phyloP scores from a whole-genome alignment of 2,888 invertebrate genomes.

The Cheilosia grossa region DNA sequence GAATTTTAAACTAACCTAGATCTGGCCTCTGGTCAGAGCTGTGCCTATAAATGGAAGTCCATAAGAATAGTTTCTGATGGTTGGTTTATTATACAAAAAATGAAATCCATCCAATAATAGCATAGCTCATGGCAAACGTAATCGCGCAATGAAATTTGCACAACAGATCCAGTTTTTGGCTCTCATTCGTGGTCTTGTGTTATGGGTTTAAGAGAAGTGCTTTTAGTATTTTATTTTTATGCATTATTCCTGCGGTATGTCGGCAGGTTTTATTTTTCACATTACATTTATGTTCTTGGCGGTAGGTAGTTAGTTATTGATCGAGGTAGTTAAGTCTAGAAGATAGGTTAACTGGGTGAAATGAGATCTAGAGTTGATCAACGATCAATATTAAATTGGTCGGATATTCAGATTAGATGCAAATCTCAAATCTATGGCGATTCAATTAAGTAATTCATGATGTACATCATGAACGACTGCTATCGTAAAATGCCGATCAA shows the following conservation, averaged over 20 bases:
- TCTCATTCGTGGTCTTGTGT: neutral
- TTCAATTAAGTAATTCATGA: no score
- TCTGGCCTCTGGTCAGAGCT: conserved; percentile 24
- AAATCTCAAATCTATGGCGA: no score
- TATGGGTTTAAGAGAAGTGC: neutral
- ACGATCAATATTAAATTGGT: no score
- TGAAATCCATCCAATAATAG: conserved; percentile 7
- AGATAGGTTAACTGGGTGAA: no score
- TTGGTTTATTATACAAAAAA: neutral
- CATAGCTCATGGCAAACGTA: neutral
- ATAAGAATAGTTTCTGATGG: conserved; percentile 11
- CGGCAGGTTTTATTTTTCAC: neutral
- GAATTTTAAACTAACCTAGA: conserved; percentile 59
- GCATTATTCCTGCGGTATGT: neutral
- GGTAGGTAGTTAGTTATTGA: no score
- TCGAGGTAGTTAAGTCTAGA: no score
- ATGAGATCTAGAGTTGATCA: no score
- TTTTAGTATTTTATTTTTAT: neutral
- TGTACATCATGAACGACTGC: no score
- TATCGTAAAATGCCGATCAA: no score
- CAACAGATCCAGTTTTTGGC: conserved; percentile 9
- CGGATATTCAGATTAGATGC: no score
- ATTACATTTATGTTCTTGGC: no score
- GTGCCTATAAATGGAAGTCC: conserved; percentile 21
- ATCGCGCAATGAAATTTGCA: neutral